Conservation (phyloP, 2,888 invertebrate species). For the Epinotia bilunana region DNA sequence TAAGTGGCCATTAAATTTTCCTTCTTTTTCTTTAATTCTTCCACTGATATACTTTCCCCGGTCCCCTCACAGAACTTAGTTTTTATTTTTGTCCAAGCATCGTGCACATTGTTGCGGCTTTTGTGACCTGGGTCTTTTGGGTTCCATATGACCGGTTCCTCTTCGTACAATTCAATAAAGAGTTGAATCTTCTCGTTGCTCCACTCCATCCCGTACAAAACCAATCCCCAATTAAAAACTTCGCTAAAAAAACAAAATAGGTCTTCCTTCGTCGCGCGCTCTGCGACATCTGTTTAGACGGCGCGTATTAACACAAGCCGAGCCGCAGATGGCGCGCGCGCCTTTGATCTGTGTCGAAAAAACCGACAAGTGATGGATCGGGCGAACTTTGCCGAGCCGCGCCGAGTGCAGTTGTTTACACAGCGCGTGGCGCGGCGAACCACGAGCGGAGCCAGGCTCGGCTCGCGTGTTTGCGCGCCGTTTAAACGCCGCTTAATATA, state of each 20-base stretch:
- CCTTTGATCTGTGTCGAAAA: constrained; percentile 30
- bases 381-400: neutral
- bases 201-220: constrained; percentile 16
- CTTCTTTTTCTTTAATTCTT: constrained; percentile 39
- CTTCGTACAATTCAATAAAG: too few relatives aligned
- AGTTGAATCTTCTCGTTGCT: too few relatives aligned
- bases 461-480: too few relatives aligned
- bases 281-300: constrained; percentile 29
- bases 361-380: constrained; percentile 31
- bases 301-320: constrained; percentile 27
- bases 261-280: constrained; percentile 36
- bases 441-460: too few relatives aligned
- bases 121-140: too few relatives aligned
- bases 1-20: constrained; percentile 39
- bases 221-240: constrained; percentile 36
- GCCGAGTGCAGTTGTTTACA: too few relatives aligned
- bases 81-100: constrained; percentile 35
- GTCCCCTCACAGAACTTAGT: constrained; percentile 29
- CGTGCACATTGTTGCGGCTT: constrained; percentile 33
- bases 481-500: too few relatives aligned
- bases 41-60: constrained; percentile 24
- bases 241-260: constrained; percentile 40
- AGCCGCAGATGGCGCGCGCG: constrained; percentile 23
- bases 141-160: too few relatives aligned
- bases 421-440: too few relatives aligned